Conservation (phyloP, 1,140 invertebrate species). For the Andrena cerasifolii region DNA sequence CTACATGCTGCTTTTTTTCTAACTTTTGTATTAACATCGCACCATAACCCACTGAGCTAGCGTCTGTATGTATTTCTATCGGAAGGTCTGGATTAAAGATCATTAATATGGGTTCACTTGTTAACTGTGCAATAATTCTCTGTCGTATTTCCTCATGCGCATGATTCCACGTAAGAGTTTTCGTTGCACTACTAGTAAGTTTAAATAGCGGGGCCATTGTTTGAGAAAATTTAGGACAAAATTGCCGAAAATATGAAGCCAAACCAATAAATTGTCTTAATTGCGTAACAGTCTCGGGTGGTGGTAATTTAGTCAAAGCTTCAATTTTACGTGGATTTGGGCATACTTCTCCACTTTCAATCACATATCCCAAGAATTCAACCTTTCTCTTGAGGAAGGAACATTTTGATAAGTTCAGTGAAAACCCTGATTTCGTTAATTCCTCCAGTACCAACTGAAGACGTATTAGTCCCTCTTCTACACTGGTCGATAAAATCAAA, state of each 20-base stretch:
- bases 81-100: not conserved
- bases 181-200: not conserved
- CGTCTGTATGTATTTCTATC: not conserved
- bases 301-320: conserved; percentile 48
- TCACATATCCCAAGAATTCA: conserved; percentile 67
- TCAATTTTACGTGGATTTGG: conserved; percentile 52
- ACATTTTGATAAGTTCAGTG: conserved; percentile 66
- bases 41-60: not conserved
- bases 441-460: conserved; percentile 55
- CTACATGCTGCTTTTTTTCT: not conserved
- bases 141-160: not conserved
- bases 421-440: conserved; percentile 42
- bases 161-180: conserved; percentile 2
- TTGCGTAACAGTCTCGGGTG: conserved; percentile 64
- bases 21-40: not conserved
- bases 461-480: conserved; percentile 59
- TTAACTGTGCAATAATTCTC: not conserved
- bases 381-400: conserved; percentile 65
- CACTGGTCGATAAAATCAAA: conserved; percentile 33
- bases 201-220: conserved; percentile 58
- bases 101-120: not conserved
- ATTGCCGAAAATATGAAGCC: conserved; percentile 69
- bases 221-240: conserved; percentile 67
- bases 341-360: conserved; percentile 47
- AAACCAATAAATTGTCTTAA: conserved; percentile 66